Conservation (phyloP, 2,113 vertebrate genomes). For the Sminthopsis crassicaudata region DNA sequence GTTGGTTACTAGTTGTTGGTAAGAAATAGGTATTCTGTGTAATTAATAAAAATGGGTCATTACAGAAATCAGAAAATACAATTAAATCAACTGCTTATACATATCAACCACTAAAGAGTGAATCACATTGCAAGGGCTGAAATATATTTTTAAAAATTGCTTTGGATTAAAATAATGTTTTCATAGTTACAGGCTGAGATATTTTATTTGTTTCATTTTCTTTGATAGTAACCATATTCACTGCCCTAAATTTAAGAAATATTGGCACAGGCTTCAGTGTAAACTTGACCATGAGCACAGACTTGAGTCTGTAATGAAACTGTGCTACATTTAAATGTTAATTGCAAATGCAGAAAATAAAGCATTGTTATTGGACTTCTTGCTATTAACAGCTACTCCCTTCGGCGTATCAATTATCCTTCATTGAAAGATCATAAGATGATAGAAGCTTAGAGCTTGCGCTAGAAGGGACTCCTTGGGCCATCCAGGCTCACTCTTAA, state of each 20-base stretch:
- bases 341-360: not conserved
- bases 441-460: not conserved
- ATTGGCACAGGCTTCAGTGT: conserved; percentile 31
- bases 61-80: conserved; percentile 55
- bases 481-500: not conserved
- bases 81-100: conserved; percentile 50
- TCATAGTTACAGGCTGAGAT: conserved; percentile 1
- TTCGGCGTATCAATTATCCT: not conserved
- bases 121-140: not conserved
- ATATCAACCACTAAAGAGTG: not conserved
- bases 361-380: not conserved
- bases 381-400: not conserved
- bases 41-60: conserved; percentile 61
- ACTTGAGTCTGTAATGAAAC: not conserved
- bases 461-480: not conserved
- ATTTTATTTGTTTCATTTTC: conserved; percentile 1
- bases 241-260: conserved; percentile 20
- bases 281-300: conserved; percentile 1
- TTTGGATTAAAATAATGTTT: not conserved
- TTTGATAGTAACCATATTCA: conserved; percentile 24
- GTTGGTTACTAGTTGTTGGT: conserved; percentile 52
- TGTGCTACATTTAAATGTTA: not conserved
- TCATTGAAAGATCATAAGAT: not conserved
- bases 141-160: not conserved
- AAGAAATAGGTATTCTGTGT: conserved; percentile 37